These are phyloP conservation scores for Cyrtorhinus lividipennis DNA, from an alignment of 1,140 invertebrate species.

Conservation along the genomic window DNA sequence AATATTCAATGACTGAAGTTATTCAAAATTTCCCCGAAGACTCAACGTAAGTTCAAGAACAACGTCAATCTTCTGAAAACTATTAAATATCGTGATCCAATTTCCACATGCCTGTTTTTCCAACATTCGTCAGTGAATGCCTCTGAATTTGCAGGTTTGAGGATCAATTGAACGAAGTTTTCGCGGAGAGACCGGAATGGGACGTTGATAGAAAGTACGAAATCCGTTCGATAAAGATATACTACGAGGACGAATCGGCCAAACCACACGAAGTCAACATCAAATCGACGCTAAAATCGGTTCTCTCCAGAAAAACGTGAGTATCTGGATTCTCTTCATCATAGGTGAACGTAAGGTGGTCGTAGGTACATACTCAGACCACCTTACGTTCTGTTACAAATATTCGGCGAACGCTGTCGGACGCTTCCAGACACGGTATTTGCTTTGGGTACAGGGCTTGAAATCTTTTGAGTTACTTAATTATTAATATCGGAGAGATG, in stretches of 20 bases:
- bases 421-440: background rate
- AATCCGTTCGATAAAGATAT: constrained; percentile 50
- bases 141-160: constrained; percentile 37
- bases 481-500: too few species aligned
- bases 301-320: constrained; percentile 47
- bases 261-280: constrained; percentile 45
- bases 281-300: constrained; percentile 41
- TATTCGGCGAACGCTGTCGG: background rate
- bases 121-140: background rate
- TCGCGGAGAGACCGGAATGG: constrained; percentile 55
- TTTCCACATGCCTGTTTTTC: background rate
- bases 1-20: constrained; percentile 55
- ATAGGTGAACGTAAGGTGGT: too few species aligned
- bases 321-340: constrained; percentile 14
- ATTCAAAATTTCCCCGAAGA: constrained; percentile 58
- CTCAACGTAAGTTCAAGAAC: constrained; percentile 41
- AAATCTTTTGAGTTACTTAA: background rate
- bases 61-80: background rate
- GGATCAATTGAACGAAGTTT: constrained; percentile 57
- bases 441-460: too few species aligned
- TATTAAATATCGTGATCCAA: background rate
- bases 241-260: constrained; percentile 59
- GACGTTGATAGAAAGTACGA: constrained; percentile 56
- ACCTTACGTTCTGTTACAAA: background rate
- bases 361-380: too few species aligned